Evolutionary conservation across 2,797 vertebrate genomes (phyloP).

Genomic region (Orestias chungarensis): DNA sequence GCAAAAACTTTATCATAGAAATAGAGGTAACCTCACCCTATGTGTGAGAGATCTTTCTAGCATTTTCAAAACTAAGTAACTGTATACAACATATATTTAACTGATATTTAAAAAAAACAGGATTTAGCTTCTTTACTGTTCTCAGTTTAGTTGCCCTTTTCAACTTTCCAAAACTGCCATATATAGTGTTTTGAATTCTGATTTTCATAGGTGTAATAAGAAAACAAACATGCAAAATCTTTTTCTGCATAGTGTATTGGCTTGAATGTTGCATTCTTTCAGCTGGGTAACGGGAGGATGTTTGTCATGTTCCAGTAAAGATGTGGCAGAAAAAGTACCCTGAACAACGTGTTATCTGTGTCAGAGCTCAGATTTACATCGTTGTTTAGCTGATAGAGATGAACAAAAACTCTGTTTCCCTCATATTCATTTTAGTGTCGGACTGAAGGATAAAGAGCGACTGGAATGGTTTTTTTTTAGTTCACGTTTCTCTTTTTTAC

Average conservation of each 20-base stretch:
- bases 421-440: not conserved
- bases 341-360: conserved; percentile 28
- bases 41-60: no score
- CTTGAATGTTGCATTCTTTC: conserved; percentile 40
- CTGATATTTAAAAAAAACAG: not conserved
- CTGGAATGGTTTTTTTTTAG: not conserved
- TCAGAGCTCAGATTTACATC: conserved; percentile 11
- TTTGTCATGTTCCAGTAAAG: conserved; percentile 43
- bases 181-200: not conserved
- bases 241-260: not conserved
- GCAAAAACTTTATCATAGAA: no score
- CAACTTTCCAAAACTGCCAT: no score
- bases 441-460: not conserved
- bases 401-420: not conserved
- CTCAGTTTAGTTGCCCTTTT: not conserved
- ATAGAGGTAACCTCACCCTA: no score
- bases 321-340: conserved; percentile 19
- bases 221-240: not conserved
- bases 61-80: no score
- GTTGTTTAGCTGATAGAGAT: not conserved
- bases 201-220: not conserved
- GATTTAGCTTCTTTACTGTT: no score
- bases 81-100: not conserved
- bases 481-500: not conserved
- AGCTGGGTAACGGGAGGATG: conserved; percentile 30